phyloP scores from a whole-genome alignment of 2,113 vertebrate genomes.

The Larimichthys crocea region DNA sequence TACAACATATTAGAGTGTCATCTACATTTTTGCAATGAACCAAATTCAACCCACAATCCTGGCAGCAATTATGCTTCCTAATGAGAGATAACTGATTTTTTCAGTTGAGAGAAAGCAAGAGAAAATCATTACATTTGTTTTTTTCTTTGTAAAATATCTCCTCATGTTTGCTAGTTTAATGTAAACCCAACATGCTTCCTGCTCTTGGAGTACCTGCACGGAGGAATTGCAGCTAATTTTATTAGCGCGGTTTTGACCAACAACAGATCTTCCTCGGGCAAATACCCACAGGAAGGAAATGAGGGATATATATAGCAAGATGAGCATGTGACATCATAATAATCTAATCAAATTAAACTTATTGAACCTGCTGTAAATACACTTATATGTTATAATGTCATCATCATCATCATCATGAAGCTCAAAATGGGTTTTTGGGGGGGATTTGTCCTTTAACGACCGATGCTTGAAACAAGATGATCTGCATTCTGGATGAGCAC shows the following conservation, averaged over 20 bases:
- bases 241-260: constrained; percentile 24
- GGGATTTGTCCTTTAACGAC: neutral
- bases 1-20: neutral
- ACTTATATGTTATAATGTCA: constrained; percentile 1
- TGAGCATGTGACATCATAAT: constrained; percentile 24
- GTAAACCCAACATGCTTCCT: constrained; percentile 14
- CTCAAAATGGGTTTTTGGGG: neutral
- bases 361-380: neutral
- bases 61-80: neutral
- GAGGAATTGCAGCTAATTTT: constrained; percentile 10
- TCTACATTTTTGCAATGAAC: neutral
- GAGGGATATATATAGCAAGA: constrained; percentile 22
- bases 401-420: neutral
- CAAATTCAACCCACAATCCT: neutral
- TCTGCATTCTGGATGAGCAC: neutral
- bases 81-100: neutral
- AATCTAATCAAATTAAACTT: constrained; percentile 36
- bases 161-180: neutral
- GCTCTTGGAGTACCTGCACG: constrained; percentile 1
- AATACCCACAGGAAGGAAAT: constrained; percentile 29
- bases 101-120: neutral
- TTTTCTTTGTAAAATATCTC: neutral
- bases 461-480: constrained; percentile 10
- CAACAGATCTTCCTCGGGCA: constrained; percentile 9
- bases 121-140: neutral